Evolutionary conservation across 2,797 vertebrate genomes (phyloP), one percentile per base, ranked within the genome.

Genomic region (Sebastiscus albofasciatus): DNA sequence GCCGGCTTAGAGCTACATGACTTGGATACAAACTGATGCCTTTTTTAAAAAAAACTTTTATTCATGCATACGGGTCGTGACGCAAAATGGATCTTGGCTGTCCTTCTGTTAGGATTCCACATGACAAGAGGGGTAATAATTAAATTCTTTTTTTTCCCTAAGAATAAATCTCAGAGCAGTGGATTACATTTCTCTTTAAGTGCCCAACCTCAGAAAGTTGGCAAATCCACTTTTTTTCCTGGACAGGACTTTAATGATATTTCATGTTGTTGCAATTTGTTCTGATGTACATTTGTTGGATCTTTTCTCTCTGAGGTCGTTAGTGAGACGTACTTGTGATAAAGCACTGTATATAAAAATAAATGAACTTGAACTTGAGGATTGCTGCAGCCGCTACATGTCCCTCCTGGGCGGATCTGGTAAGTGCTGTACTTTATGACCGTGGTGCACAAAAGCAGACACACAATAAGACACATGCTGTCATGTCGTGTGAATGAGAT

Each of bases 401-500:
- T 79, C 34, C 31, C 46, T 66, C 56, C 36, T 26, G 27, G 46
- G 62, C 6, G 4, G 60, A 67, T 27, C 34, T 67, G 27, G 52
- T n/a, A 31, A 78, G 75, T 9, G 66, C 22, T 46, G 42, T 27
- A 16, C 59, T 82, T 79, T 75, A 68, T 72, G 86, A 76, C 72
- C 27, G 59, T 24, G 54, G 29, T 16, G 74, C 60, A 58, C 52
- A 49, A 77, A 52, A 55, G 16, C 70, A 80, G 85, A 70, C 42
- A n/a, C 26, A 78, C 69, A 75, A 34, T 64, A 46, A 18, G 75
- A 67, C 60, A 29, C 68, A 34, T 69, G 59, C 59, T 78, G 71
- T 75, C 85, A 80, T 76, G 79, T 54, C 73, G 56, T 80, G 76
- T 60, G 71, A 88, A 82, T 27, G 81, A 85, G 71, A 82, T 73